phyloP scores from a whole-genome alignment of 2,888 invertebrate species.

The Drosophila stalkeri region DNA sequence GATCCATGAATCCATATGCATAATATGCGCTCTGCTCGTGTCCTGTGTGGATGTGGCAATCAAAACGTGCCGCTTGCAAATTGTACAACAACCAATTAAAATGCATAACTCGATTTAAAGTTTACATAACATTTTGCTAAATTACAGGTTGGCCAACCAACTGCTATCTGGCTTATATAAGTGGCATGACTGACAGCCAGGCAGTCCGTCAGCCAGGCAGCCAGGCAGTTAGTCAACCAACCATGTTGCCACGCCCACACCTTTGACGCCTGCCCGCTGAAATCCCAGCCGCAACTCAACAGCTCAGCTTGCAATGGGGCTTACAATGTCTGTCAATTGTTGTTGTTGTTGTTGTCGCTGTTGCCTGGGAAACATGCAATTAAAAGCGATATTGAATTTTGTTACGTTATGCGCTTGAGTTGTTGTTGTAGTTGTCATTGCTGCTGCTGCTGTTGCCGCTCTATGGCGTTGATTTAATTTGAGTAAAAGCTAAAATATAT shows the following conservation, averaged over 20 bases:
- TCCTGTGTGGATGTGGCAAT: constrained; percentile 71
- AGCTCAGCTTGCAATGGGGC: constrained; percentile 77
- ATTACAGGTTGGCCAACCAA: constrained; percentile 71
- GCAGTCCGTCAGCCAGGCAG: background rate
- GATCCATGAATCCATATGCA: constrained; percentile 61
- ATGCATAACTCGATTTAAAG: constrained; percentile 82
- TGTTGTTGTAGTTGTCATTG: constrained; percentile 39
- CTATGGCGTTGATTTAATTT: constrained; percentile 76
- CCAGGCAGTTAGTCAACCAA: constrained; percentile 31
- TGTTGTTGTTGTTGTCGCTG: constrained; percentile 53
- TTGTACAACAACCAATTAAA: constrained; percentile 81
- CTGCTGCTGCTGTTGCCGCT: constrained; percentile 25
- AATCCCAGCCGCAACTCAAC: constrained; percentile 53
- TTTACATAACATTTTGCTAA: constrained; percentile 80
- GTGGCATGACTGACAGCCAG: constrained; percentile 60
- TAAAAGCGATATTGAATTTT: constrained; percentile 81
- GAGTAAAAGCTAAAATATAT: constrained; percentile 76
- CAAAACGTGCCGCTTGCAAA: constrained; percentile 79
- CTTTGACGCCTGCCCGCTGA: constrained; percentile 10
- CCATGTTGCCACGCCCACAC: constrained; percentile 8
- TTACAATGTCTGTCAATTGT: constrained; percentile 77
- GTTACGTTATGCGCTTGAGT: constrained; percentile 77
- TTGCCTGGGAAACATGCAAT: constrained; percentile 78
- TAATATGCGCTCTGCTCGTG: constrained; percentile 50
- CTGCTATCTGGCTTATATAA: constrained; percentile 71